These are phyloP conservation scores for Pangasius mekongensis DNA, from an alignment of 2,797 vertebrate species.

Conservation along the genomic window DNA sequence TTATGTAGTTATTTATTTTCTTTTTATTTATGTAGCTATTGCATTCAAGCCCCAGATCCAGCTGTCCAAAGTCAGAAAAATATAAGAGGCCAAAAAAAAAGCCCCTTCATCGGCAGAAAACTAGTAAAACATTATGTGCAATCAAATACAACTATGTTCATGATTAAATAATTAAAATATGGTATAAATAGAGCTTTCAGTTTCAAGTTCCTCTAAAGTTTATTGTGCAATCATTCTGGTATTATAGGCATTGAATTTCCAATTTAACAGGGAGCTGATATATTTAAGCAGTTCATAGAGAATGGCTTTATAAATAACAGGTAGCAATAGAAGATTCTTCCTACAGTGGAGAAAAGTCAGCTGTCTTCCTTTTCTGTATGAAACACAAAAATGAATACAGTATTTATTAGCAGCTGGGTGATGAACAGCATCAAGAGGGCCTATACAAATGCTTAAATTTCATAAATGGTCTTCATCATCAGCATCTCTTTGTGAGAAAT, in stretches of 20 bases:
- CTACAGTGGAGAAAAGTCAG: background rate
- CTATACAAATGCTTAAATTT: background rate
- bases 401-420: background rate
- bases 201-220: conserved; percentile 1
- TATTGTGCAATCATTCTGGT: background rate
- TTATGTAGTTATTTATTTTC: background rate
- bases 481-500: background rate
- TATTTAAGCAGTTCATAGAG: background rate
- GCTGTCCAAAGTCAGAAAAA: background rate
- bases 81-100: background rate
- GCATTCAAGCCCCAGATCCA: background rate
- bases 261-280: background rate
- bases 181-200: background rate
- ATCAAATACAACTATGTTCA: background rate
- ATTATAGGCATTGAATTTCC: background rate
- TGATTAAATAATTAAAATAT: background rate
- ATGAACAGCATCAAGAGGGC: background rate
- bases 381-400: background rate
- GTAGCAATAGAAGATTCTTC: background rate
- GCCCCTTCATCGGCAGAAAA: background rate
- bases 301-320: background rate
- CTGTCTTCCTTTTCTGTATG: background rate
- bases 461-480: background rate
- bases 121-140: background rate
- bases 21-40: background rate